Base-by-base conservation (phyloP, 2,888 invertebrate species). In the Latheticus oryzae region DNA sequence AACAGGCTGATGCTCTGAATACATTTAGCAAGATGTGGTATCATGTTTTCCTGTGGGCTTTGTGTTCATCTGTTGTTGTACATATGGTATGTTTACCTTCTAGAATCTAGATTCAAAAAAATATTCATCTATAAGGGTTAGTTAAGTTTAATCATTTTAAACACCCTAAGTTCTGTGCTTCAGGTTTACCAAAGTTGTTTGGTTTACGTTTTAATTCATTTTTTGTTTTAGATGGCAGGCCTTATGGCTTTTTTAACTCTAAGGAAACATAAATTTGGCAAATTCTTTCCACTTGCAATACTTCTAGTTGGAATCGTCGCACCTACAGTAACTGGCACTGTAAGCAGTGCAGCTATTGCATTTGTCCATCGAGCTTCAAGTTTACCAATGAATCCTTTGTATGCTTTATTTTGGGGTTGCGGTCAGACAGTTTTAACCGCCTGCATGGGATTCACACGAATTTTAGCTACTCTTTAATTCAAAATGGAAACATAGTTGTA, bases 11-110 rank as follows among this genome's bases (percentile, higher is more conserved):
- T 65, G 72, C 85, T 53, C 81, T 89, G 66, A 85, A 86, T 76
- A 87, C 87, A 58, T 87, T 91, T 83, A 82, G 88, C 82, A 95
- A 95, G 80, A 97, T 97, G 91, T 97, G 96, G 96, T 96, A 95
- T 79, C 92, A 95, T 76, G 90, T 97, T 76, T 97, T 97, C 81
- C 83, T 97, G 72, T 97, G 96, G 95, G 93, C 94, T 58, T 82
- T 97, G 73, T 93, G 95, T 78, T 96, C 96, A 7, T 97, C 96
- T 42, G 86, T 96, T 73, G 88, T 96, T 76, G 92, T 97, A 65
- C 96, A 97, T 79, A 89, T 88, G 45, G 79, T 79, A 70, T 72
- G 73, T 66, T 32, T 26, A 28, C 5, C 2, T 2, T 11, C 30
- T 30, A 2, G 9, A 9, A 2, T 9, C 11, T 12, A 11, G 8